Evolutionary conservation across 2,888 invertebrate genomes (phyloP).

Genomic region (Drosophila melanosoma): DNA sequence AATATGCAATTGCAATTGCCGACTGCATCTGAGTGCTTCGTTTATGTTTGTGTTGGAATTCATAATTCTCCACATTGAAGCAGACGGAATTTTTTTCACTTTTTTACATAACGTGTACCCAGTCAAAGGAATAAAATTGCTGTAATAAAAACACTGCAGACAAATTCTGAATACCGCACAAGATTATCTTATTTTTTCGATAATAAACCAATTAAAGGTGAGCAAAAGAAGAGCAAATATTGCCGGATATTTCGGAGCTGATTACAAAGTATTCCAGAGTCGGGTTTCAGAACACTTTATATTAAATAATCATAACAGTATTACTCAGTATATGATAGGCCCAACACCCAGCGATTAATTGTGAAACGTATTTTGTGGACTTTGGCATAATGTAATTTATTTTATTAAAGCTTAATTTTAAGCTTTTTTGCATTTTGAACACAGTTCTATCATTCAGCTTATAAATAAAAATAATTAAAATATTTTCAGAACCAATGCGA

Average conservation of each 20-base stretch:
- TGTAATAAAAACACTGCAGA: background rate
- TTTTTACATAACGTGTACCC: background rate
- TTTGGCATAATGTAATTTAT: constrained; percentile 58
- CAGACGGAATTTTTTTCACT: constrained; percentile 21
- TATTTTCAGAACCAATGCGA: background rate
- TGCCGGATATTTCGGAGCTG: background rate
- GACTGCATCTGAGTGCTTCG: constrained; percentile 34
- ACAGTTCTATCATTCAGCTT: background rate
- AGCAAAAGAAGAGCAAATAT: background rate
- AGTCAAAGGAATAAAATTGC: background rate
- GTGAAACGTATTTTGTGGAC: constrained; percentile 35
- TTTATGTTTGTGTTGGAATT: constrained; percentile 52
- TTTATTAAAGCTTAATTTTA: constrained; percentile 53
- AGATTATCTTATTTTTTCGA: background rate
- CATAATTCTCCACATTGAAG: constrained; percentile 19
- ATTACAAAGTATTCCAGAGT: background rate
- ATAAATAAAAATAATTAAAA: background rate
- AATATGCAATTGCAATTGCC: constrained; percentile 69
- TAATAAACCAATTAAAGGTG: background rate
- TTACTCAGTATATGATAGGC: constrained; percentile 33
- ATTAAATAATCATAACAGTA: constrained; percentile 1
- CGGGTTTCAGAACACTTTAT: too few species aligned
- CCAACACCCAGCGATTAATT: constrained; percentile 31
- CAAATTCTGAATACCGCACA: background rate
- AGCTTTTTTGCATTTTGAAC: constrained; percentile 48